Conservation (phyloP, 1,140 invertebrate genomes). For the Bombus turneri region DNA sequence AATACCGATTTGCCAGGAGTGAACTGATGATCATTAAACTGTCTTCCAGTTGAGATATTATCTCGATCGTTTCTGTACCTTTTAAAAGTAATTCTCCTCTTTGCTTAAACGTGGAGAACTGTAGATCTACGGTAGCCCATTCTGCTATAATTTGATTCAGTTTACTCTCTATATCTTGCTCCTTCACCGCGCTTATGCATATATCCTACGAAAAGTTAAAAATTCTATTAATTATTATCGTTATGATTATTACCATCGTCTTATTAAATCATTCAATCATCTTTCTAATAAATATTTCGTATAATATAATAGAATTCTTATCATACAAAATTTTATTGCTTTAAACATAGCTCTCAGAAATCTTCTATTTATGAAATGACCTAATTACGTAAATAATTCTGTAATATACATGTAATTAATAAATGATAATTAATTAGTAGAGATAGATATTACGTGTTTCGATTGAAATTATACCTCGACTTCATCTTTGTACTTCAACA, state of each 20-base stretch:
- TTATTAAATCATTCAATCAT: not conserved
- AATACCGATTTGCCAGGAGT: slow-evolving; percentile 90
- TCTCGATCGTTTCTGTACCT: slow-evolving; percentile 89
- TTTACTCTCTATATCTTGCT: slow-evolving; percentile 95
- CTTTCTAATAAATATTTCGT: too few relatives aligned
- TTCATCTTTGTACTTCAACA: slow-evolving; percentile 92
- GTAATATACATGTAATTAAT: not conserved
- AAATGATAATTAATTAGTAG: not conserved
- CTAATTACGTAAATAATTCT: not conserved
- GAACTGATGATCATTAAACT: slow-evolving; percentile 94
- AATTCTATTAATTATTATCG: not conserved
- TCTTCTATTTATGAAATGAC: too few relatives aligned
- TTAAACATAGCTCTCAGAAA: too few relatives aligned
- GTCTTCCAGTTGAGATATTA: slow-evolving; percentile 91
- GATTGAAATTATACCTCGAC: slow-evolving; percentile 86
- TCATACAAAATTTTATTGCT: too few relatives aligned
- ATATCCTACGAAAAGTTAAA: slow-evolving; percentile 85
- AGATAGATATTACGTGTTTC: not conserved
- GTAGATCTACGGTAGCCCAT: slow-evolving; percentile 90
- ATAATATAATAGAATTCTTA: too few relatives aligned
- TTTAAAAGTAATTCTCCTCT: slow-evolving; percentile 92
- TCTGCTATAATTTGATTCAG: slow-evolving; percentile 92
- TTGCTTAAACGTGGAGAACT: slow-evolving; percentile 91
- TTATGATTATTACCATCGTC: too few relatives aligned
- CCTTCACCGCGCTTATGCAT: slow-evolving; percentile 94